Percentiles rank a stretch among this genome's conserved stretches.
Evolutionary conservation across 2,113 vertebrate species (phyloP).

Genomic region (Pollimyrus isidori): DNA sequence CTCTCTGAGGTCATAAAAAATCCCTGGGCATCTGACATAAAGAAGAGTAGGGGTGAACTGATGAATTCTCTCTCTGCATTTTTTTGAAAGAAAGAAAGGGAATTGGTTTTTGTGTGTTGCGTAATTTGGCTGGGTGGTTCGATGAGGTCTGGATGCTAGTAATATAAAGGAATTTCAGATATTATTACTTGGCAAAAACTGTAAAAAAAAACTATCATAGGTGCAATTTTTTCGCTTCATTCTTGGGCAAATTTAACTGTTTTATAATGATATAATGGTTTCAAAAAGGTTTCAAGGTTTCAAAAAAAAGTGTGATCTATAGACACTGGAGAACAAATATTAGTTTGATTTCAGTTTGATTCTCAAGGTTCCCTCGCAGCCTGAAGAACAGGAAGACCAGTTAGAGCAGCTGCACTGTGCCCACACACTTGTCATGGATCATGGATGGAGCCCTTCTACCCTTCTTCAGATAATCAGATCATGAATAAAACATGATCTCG

Average conservation of each 20-base stretch:
- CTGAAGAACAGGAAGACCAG: not conserved
- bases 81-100: not conserved
- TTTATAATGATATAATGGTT: not conserved
- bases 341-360: not conserved
- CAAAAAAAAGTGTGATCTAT: not conserved
- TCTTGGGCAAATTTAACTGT: not conserved
- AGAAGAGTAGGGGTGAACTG: not conserved
- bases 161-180: not conserved
- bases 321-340: not conserved
- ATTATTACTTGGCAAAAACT: not conserved
- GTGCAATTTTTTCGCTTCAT: not conserved
- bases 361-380: not conserved
- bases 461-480: not conserved
- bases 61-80: not conserved
- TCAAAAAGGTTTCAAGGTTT: too few species aligned
- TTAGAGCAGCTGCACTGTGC: not conserved
- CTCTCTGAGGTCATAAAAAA: not conserved
- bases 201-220: not conserved
- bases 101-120: not conserved
- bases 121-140: not conserved
- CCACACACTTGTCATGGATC: not conserved
- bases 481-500: conserved; percentile 3
- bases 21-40: too few species aligned
- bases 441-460: not conserved
- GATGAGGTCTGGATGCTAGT: not conserved